phyloP scores from a whole-genome alignment of 2,113 vertebrate genomes.

The Canis aureus region DNA sequence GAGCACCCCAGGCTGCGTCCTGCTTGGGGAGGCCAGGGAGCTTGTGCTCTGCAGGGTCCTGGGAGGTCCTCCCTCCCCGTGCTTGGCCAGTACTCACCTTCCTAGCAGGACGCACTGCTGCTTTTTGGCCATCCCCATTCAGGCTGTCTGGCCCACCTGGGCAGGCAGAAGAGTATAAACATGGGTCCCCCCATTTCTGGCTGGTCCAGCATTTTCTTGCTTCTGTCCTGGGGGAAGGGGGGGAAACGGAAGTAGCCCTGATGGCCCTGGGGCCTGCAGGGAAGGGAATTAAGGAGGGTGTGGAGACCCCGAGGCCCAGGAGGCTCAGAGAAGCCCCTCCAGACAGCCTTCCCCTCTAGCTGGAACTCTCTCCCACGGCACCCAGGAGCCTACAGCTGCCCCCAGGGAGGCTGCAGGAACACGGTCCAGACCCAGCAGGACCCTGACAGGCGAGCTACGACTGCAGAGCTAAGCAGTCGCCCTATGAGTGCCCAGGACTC shows the following conservation, averaged over 20 bases:
- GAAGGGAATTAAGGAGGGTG: background rate
- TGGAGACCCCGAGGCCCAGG: background rate
- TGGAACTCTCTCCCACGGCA: background rate
- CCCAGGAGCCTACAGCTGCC: background rate
- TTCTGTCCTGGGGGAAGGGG: background rate
- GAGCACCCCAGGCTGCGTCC: background rate
- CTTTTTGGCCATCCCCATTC: rapidly evolving
- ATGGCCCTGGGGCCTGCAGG: rapidly evolving
- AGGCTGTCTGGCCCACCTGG: background rate
- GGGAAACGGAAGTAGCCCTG: background rate
- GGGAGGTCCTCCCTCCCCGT: background rate
- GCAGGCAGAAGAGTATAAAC: no score
- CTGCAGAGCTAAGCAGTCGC: background rate
- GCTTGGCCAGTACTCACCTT: background rate
- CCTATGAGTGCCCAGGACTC: background rate
- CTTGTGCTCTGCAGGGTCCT: background rate
- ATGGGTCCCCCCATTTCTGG: background rate
- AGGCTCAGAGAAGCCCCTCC: background rate
- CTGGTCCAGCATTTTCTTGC: background rate
- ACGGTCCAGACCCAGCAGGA: background rate
- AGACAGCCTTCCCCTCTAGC: background rate
- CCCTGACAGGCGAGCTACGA: background rate
- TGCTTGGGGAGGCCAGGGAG: background rate
- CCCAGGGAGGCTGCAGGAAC: background rate
- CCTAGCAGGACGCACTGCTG: rapidly evolving